Conservation (phyloP, 2,888 invertebrate species). For the Acheta domesticus region DNA sequence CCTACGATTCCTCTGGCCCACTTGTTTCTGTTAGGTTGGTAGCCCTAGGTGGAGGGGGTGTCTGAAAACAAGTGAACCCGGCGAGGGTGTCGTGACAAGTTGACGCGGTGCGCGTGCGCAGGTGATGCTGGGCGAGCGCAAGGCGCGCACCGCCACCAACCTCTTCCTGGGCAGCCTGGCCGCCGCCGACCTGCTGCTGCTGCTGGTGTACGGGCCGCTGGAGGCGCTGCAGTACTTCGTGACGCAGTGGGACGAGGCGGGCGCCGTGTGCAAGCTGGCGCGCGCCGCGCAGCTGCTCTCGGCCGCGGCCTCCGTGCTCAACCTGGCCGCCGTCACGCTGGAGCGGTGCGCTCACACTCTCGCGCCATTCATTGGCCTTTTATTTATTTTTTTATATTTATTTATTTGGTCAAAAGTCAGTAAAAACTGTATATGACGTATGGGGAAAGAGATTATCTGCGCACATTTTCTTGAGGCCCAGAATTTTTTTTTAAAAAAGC, state of each 20-base stretch:
- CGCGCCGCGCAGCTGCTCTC: constrained; percentile 50
- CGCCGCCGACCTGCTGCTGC: constrained; percentile 50
- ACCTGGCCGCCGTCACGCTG: constrained; percentile 51
- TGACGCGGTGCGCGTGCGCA: constrained; percentile 43
- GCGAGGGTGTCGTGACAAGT: too few species aligned
- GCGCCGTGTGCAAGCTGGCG: constrained; percentile 50
- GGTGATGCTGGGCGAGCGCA: constrained; percentile 47
- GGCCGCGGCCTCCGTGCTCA: constrained; percentile 51
- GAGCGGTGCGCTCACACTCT: constrained; percentile 47
- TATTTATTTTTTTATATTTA: too few species aligned
- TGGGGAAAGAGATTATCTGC: too few species aligned
- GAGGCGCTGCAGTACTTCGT: constrained; percentile 48
- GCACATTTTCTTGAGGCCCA: too few species aligned
- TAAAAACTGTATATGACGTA: too few species aligned
- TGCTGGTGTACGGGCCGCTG: constrained; percentile 50
- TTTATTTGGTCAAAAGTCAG: too few species aligned
- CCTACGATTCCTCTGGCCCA: too few species aligned
- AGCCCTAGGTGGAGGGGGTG: too few species aligned
- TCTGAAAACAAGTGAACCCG: too few species aligned
- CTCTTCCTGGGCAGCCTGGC: constrained; percentile 46
- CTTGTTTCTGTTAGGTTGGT: too few species aligned
- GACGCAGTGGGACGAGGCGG: constrained; percentile 47
- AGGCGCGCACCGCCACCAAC: constrained; percentile 44
- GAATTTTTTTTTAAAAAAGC: too few species aligned
- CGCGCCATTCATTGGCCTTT: too few species aligned